These are phyloP conservation scores for Pseudomugil gertrudae DNA, from an alignment of 2,797 vertebrate species.

Conservation along the genomic window DNA sequence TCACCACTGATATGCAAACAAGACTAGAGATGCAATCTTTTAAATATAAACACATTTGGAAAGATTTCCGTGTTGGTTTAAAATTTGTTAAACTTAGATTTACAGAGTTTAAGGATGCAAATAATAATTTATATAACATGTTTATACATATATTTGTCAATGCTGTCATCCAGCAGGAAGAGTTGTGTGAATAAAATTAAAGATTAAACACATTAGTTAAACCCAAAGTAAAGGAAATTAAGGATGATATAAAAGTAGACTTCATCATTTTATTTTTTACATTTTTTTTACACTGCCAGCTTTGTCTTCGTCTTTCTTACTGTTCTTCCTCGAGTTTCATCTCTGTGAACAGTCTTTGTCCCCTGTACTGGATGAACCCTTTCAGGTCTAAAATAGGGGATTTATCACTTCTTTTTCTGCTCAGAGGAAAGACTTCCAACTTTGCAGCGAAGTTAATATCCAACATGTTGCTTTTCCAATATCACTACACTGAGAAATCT, in stretches of 20 bases:
- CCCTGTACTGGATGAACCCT: not conserved
- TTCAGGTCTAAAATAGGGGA: not conserved
- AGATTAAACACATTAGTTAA: not conserved
- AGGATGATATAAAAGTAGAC: too few species aligned
- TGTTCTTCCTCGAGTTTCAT: not conserved
- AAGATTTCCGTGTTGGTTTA: not conserved
- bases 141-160: not conserved
- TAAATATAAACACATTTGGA: not conserved
- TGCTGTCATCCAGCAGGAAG: not conserved
- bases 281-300: too few species aligned
- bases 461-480: not conserved
- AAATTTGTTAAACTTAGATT: not conserved
- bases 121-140: too few species aligned
- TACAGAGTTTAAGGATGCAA: not conserved
- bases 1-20: conserved; percentile 31
- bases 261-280: too few species aligned
- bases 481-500: not conserved
- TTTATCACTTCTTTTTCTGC: conserved; percentile 1
- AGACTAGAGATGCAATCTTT: not conserved
- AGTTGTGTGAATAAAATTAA: not conserved
- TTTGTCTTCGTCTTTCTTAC: not conserved
- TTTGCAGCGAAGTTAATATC: not conserved
- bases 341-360: not conserved
- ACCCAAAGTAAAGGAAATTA: not conserved
- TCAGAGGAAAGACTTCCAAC: not conserved